Evolutionary conservation across 2,113 vertebrate species (phyloP).

Genomic region (Leiothrix lutea): DNA sequence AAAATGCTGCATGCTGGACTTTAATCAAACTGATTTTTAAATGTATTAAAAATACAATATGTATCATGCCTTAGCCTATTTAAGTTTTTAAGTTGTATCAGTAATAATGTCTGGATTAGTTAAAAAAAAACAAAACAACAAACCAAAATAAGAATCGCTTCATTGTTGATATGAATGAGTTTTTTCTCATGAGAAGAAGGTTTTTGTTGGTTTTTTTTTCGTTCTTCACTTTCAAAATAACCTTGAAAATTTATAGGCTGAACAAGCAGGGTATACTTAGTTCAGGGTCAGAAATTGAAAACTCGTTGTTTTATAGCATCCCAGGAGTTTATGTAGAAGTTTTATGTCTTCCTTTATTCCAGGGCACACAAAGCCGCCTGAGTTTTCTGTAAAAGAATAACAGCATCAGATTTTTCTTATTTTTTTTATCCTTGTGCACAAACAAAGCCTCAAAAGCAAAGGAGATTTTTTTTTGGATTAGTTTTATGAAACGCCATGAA

Average conservation of each 20-base stretch:
- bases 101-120: neutral
- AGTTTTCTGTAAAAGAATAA: neutral
- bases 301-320: neutral
- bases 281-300: slow-evolving; percentile 44
- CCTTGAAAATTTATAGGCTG: slow-evolving; percentile 52
- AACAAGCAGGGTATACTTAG: neutral
- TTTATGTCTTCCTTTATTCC: slow-evolving; percentile 31
- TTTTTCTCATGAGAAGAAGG: neutral
- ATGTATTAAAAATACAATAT: neutral
- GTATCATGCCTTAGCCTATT: neutral
- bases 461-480: neutral
- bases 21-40: slow-evolving; percentile 19
- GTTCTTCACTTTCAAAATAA: slow-evolving; percentile 29
- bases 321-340: slow-evolving; percentile 20
- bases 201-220: neutral
- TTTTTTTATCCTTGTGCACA: neutral
- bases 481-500: neutral
- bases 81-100: neutral
- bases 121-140: neutral
- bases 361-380: neutral
- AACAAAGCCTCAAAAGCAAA: neutral
- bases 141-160: neutral
- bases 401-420: neutral
- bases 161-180: neutral
- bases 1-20: neutral